Percentiles rank a stretch among this genome's conserved stretches.
Evolutionary conservation across 1,140 invertebrate genomes (phyloP).

Genomic region (Macrotrachela quadricornifera): DNA sequence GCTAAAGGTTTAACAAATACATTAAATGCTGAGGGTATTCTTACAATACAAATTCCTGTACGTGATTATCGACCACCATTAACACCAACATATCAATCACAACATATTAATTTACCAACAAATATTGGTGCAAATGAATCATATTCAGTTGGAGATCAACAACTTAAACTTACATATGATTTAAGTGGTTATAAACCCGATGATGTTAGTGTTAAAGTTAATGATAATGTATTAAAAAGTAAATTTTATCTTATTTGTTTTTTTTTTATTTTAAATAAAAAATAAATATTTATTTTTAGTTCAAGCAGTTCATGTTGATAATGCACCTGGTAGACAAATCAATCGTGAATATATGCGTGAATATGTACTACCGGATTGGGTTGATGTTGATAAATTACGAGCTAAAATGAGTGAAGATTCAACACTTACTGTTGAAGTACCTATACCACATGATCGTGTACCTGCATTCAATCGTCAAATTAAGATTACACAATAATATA

Average conservation of each 20-base stretch:
- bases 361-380: conserved; percentile 5
- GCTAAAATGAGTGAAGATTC: conserved; percentile 8
- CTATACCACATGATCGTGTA: conserved; percentile 1
- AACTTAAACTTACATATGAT: conserved; percentile 6
- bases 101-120: no score
- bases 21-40: conserved; percentile 1
- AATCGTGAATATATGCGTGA: conserved; percentile 6
- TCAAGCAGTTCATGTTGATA: conserved; percentile 2
- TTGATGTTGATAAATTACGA: conserved; percentile 1
- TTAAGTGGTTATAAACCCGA: conserved; percentile 7
- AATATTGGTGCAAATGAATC: background rate
- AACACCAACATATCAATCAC: no score
- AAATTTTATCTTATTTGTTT: no score
- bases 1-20: conserved; percentile 2
- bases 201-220: conserved; percentile 9
- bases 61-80: no score
- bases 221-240: conserved; percentile 2
- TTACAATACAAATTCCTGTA: conserved; percentile 2
- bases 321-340: background rate
- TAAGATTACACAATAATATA: background rate
- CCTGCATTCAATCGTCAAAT: background rate
- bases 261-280: no score
- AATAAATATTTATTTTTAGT: background rate
- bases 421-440: conserved; percentile 8
- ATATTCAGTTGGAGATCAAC: background rate